Evolutionary conservation across 2,888 invertebrate species (phyloP).

Genomic region (Orchesellides sinensis): DNA sequence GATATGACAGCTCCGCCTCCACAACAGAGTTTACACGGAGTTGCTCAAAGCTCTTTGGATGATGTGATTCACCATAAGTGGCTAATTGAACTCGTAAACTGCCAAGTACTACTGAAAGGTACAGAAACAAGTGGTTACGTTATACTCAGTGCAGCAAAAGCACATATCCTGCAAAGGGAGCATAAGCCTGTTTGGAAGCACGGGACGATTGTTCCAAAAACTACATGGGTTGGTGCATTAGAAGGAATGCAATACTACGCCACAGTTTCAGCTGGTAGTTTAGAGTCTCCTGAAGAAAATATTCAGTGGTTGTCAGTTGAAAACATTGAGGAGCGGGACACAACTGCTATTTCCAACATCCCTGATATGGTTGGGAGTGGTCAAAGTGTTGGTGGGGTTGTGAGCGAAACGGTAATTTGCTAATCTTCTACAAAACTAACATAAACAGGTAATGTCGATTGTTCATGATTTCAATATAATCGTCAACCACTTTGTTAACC

Average conservation of each 20-base stretch:
- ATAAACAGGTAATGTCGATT: not conserved
- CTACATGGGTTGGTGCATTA: conserved; percentile 96
- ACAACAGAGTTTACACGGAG: conserved; percentile 88
- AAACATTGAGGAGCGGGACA: conserved; percentile 89
- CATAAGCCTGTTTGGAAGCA: conserved; percentile 94
- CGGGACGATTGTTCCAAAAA: conserved; percentile 91
- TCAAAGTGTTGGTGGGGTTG: conserved; percentile 97
- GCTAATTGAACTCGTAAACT: conserved; percentile 95
- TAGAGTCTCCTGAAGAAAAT: conserved; percentile 81
- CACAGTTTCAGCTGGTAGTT: conserved; percentile 87
- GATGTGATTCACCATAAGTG: conserved; percentile 96
- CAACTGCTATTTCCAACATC: conserved; percentile 88
- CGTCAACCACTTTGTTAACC: not conserved
- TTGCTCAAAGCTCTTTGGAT: conserved; percentile 91
- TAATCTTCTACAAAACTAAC: not conserved
- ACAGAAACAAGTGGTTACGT: conserved; percentile 98
- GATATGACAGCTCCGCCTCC: conserved; percentile 88
- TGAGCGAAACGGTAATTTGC: conserved; percentile 87
- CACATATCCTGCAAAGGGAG: conserved; percentile 92
- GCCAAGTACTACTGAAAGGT: conserved; percentile 95
- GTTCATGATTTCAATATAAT: too few relatives aligned
- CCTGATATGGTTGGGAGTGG: conserved; percentile 95
- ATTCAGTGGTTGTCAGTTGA: conserved; percentile 98
- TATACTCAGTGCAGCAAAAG: conserved; percentile 96
- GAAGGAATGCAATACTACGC: conserved; percentile 99